Conservation (phyloP, 2,113 vertebrate species). For the Axis porcinus region DNA sequence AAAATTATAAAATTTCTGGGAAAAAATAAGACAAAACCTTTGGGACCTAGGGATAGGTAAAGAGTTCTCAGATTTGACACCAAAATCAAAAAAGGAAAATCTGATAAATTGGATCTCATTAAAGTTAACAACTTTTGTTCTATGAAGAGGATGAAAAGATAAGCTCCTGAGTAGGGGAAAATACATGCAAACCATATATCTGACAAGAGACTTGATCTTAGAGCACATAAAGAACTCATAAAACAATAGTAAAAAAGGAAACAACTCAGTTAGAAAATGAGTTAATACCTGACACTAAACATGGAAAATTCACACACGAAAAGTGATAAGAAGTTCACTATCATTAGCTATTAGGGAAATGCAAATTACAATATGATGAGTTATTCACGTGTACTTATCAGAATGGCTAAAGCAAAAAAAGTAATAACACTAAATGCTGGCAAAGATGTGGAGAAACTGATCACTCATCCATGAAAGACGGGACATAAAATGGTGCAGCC, state of each 20-base stretch:
- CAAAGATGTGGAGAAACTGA: background rate
- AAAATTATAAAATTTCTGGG: background rate
- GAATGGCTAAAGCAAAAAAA: background rate
- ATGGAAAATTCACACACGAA: fast-evolving
- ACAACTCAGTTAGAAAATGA: background rate
- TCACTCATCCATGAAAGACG: fast-evolving
- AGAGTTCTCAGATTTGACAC: background rate
- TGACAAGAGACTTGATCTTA: no score
- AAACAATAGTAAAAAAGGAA: background rate
- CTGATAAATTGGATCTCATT: background rate
- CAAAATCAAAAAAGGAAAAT: background rate
- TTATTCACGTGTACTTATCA: fast-evolving
- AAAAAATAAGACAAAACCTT: background rate
- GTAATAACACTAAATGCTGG: no score
- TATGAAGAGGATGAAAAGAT: background rate
- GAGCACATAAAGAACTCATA: background rate
- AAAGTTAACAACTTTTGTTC: background rate
- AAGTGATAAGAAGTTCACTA: background rate
- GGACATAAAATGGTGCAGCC: fast-evolving
- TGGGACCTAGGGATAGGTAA: background rate
- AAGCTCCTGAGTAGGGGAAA: background rate
- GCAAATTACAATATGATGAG: background rate
- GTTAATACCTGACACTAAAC: background rate
- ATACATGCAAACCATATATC: background rate
- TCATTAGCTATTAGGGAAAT: background rate